Conservation (phyloP, 2,113 vertebrate genomes). For the Cavia aperea region DNA sequence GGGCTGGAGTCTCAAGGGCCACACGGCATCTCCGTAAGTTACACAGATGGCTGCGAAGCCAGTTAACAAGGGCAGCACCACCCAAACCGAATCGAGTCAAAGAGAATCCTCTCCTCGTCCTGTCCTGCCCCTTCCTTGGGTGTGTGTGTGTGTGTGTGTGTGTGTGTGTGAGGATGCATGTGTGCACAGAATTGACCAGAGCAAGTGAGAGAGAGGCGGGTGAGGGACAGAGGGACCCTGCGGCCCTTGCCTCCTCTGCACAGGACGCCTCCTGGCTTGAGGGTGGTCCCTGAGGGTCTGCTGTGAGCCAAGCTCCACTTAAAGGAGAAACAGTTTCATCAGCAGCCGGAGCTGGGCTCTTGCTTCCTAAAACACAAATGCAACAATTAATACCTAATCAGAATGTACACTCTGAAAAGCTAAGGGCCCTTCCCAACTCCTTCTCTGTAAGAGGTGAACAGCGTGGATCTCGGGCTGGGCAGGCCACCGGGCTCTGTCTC, state of each 20-base stretch:
- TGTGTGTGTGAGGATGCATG: not conserved
- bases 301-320: not conserved
- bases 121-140: not conserved
- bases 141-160: no score
- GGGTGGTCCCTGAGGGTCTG: not conserved
- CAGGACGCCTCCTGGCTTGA: no score
- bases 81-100: not conserved
- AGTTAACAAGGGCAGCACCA: not conserved
- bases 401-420: not conserved
- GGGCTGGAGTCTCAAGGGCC: not conserved
- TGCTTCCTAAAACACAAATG: not conserved
- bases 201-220: not conserved
- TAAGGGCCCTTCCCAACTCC: not conserved
- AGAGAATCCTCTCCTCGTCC: not conserved
- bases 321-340: not conserved
- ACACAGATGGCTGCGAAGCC: not conserved
- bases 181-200: not conserved
- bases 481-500: not conserved
- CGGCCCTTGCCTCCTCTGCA: accelerated
- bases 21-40: not conserved
- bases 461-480: no score
- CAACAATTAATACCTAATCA: not conserved
- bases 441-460: not conserved
- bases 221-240: not conserved
- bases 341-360: not conserved